phyloP scores from a whole-genome alignment of 1,140 invertebrate species.

The Penaeus vannamei region DNA sequence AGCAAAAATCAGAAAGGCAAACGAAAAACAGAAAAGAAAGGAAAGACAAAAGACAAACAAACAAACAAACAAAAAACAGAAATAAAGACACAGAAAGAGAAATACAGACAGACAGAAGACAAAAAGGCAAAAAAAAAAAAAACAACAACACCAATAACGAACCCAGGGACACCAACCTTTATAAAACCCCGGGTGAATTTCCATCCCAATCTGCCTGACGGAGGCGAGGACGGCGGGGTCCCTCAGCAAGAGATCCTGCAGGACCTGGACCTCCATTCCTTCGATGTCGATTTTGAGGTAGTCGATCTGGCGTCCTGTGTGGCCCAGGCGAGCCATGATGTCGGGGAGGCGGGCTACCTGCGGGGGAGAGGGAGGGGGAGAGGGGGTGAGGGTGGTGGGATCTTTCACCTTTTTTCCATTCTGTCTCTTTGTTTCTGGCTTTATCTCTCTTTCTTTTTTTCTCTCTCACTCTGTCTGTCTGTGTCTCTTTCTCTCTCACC shows the following conservation, averaged over 20 bases:
- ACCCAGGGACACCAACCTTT: not conserved
- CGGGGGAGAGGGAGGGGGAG: too few species aligned
- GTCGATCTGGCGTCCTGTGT: not conserved
- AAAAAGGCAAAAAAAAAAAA: not conserved
- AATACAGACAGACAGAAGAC: not conserved
- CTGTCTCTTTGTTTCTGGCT: too few species aligned
- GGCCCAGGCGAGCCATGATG: not conserved
- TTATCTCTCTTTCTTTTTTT: too few species aligned
- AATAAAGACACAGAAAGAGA: not conserved
- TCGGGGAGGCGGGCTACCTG: conserved; percentile 2
- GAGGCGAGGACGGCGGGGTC: conserved; percentile 5
- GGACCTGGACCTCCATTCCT: conserved; percentile 12
- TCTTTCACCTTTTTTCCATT: too few species aligned
- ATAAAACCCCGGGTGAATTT: not conserved
- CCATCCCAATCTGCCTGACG: not conserved
- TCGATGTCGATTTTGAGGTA: conserved; percentile 46
- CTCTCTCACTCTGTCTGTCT: too few species aligned
- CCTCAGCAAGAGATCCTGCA: not conserved
- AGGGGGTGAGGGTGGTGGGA: too few species aligned
- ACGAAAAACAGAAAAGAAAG: too few species aligned
- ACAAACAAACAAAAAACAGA: too few species aligned
- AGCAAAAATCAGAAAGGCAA: too few species aligned
- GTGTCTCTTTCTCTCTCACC: too few species aligned
- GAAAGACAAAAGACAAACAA: too few species aligned
- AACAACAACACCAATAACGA: not conserved